phyloP scores from a whole-genome alignment of 2,888 invertebrate genomes.

The Dorcus hopei region DNA sequence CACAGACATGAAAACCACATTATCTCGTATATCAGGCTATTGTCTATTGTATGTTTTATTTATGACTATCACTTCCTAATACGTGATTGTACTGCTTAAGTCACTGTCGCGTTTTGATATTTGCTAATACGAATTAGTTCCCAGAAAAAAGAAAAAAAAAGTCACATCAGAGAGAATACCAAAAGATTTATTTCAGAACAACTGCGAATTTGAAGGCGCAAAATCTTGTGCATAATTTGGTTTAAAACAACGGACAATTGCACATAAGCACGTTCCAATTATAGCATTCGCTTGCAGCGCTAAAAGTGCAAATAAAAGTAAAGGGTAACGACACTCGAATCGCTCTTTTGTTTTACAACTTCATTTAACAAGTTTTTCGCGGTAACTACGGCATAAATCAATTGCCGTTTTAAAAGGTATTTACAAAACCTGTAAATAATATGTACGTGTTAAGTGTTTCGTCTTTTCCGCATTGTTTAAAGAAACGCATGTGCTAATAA shows the following conservation, averaged over 20 bases:
- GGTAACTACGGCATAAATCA: background rate
- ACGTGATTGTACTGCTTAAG: conserved; percentile 30
- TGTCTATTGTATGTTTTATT: conserved; percentile 31
- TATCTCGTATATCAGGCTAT: conserved; percentile 25
- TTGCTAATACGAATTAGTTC: background rate
- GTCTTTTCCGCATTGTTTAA: background rate
- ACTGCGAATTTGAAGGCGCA: no score
- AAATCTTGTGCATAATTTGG: background rate
- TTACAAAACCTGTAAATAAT: background rate
- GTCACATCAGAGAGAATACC: no score
- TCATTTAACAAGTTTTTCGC: background rate
- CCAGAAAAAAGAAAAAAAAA: background rate
- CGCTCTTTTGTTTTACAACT: background rate
- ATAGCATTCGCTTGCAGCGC: no score
- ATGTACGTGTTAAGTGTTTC: background rate
- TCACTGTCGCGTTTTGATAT: background rate
- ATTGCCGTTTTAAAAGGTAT: background rate
- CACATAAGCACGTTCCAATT: no score
- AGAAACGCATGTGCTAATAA: no score
- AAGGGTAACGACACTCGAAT: background rate
- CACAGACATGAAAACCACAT: conserved; percentile 20
- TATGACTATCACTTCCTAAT: conserved; percentile 33
- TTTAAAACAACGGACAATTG: background rate
- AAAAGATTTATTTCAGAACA: no score
- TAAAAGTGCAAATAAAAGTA: background rate